These are phyloP conservation scores for Chrysolophus pictus DNA, from an alignment of 2,797 vertebrate species.

Conservation along the genomic window DNA sequence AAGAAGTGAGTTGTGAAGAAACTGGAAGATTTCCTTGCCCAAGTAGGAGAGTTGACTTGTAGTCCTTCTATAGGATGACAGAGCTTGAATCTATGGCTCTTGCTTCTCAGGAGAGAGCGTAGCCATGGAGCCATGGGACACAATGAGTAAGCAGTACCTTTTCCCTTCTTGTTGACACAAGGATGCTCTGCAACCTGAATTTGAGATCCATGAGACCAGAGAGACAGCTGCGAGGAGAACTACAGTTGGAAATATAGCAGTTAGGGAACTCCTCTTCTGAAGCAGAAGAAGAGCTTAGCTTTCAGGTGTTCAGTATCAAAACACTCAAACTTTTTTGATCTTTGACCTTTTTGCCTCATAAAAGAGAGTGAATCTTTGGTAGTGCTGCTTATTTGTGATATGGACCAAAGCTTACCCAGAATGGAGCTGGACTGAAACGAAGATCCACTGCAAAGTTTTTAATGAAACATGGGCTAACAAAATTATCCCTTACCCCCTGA, in stretches of 20 bases:
- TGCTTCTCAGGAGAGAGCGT: not conserved
- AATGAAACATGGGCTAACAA: not conserved
- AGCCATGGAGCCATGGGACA: not conserved
- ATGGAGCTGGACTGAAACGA: not conserved
- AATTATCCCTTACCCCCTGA: not conserved
- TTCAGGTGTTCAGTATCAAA: conserved; percentile 3
- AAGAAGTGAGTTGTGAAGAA: fast-evolving
- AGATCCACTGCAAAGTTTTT: not conserved
- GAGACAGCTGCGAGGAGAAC: not conserved
- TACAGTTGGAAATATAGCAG: not conserved
- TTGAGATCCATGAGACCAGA: not conserved
- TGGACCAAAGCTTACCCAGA: not conserved
- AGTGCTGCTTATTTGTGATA: not conserved
- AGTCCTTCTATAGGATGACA: not conserved
- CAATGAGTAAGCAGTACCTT: not conserved
- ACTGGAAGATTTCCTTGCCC: not conserved
- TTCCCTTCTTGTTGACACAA: fast-evolving
- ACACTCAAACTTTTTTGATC: not conserved
- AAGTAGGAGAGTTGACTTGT: not conserved
- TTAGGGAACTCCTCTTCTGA: not conserved
- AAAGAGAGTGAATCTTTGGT: not conserved
- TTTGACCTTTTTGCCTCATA: conserved; percentile 14
- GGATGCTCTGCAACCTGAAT: not conserved
- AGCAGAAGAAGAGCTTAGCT: not conserved
- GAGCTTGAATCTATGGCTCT: not conserved